A percentile compares a stretch with the other conserved stretches of the same genome.
Evolutionary conservation across 2,888 invertebrate genomes (phyloP).

Genomic region (Drosophila sordidula): DNA sequence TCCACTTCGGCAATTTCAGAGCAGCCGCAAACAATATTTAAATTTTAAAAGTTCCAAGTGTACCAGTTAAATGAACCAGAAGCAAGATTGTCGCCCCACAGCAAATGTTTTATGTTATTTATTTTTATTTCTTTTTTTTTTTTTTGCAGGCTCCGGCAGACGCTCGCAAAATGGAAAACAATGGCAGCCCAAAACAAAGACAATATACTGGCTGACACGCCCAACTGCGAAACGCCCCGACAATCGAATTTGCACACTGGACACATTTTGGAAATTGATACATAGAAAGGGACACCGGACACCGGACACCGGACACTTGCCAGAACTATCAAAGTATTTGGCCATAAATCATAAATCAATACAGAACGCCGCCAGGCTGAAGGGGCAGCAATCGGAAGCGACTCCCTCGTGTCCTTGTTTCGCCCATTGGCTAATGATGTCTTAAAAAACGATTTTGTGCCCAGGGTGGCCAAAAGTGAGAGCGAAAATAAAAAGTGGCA

Average conservation of each 20-base stretch:
- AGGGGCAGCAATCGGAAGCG: conserved; percentile 26
- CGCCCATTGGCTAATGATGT: conserved; percentile 74
- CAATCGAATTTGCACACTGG: conserved; percentile 72
- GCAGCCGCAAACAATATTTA: conserved; percentile 75
- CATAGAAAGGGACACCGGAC: conserved; percentile 29
- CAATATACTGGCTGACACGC: conserved; percentile 46
- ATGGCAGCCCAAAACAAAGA: conserved; percentile 17
- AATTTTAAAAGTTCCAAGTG: conserved; percentile 74
- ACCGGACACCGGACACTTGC: conserved; percentile 25
- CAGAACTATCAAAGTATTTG: conserved; percentile 69
- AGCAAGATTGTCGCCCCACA: conserved; percentile 82
- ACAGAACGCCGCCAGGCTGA: conserved; percentile 36
- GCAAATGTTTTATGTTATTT: conserved; percentile 22
- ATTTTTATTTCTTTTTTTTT: neutral
- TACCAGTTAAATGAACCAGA: conserved; percentile 84
- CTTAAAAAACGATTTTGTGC: conserved; percentile 78
- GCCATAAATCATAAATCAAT: conserved; percentile 83
- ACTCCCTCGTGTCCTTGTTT: conserved; percentile 38
- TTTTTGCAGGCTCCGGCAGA: conserved; percentile 15
- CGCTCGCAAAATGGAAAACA: conserved; percentile 37
- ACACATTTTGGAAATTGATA: conserved; percentile 74
- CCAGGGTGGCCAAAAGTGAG: conserved; percentile 11
- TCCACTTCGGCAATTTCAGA: conserved; percentile 55
- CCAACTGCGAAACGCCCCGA: conserved; percentile 40
- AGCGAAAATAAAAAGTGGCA: conserved; percentile 38